Base-by-base conservation (phyloP, 2,797 vertebrate genomes). In the Ctenosaura bakeri region DNA sequence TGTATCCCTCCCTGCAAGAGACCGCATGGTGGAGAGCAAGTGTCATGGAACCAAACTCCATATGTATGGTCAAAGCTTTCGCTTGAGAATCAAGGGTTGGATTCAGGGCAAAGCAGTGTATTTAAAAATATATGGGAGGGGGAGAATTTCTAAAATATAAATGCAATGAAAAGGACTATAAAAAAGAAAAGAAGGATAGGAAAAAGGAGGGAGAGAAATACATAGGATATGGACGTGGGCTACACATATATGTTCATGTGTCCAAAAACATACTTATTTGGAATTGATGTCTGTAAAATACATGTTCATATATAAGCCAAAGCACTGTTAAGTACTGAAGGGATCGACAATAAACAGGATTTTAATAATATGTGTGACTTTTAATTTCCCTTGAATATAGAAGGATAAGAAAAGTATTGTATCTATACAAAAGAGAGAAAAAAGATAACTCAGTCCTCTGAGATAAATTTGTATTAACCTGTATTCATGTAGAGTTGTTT, bases 401-500 rank as follows among this genome's bases (percentile, higher is more conserved):
- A 64, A 64, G 6, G 35, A 66, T 87, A 56, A 76, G 88, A 88
- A 88, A 35, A 32, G 2, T 62, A 42, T 86, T 13, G 1, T 90
- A n/a, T 86, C 74, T 14, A 22, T n/a, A 66, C 12, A 62, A 59
- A 24, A 87, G 71, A 83, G 42, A 42, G n/a, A 42, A 81, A 50
- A 92, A 92, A 88, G 1, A 3, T 89, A 59, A 26, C 7, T 62
- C 42, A 82, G 64, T n/a, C 64, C 20, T 83, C 81, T 78, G 84
- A 59, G 18, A 91, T 87, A 32, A 66, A 38, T 93, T 71, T 1
- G 29, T n/a, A 22, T 87, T 42, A 52, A 42, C n/a, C 10, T 29
- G 24, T 90, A 92, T 91, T 85, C 35, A 81, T 42, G 24, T 50
- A 89, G 85, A 56, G 54, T 64, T 88, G 6, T 24, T 88, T 92